Conservation (phyloP, 2,888 invertebrate species). For the Euphydryas editha region DNA sequence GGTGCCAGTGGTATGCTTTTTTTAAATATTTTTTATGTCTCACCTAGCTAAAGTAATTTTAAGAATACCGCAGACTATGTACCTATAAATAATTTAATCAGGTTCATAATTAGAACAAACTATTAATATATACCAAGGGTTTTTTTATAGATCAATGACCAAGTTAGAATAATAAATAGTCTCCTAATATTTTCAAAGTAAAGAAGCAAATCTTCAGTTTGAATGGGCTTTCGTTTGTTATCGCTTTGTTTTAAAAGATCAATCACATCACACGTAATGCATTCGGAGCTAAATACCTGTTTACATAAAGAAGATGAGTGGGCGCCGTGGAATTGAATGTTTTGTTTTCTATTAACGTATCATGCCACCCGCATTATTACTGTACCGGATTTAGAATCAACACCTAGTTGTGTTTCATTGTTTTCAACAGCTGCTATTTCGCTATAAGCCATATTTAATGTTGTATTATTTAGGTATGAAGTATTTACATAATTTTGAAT, state of each 20-base stretch:
- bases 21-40: no score
- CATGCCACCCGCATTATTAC: slow-evolving; percentile 8
- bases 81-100: no score
- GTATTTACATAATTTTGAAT: neutral
- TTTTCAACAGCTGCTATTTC: neutral
- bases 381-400: slow-evolving; percentile 15
- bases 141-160: no score
- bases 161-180: no score
- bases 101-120: no score
- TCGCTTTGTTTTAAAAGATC: neutral
- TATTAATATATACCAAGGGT: no score
- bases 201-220: neutral
- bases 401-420: neutral
- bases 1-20: no score
- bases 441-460: neutral
- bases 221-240: neutral
- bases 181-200: no score
- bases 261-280: neutral
- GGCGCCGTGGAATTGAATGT: slow-evolving; percentile 15
- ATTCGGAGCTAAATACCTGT: slow-evolving; percentile 2
- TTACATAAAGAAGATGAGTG: slow-evolving; percentile 18
- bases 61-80: no score
- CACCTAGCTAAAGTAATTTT: no score
- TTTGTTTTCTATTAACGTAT: slow-evolving; percentile 8
- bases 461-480: neutral